Evolutionary conservation across 2,797 vertebrate genomes (phyloP).

Genomic region (Kryptolebias ocellatus): DNA sequence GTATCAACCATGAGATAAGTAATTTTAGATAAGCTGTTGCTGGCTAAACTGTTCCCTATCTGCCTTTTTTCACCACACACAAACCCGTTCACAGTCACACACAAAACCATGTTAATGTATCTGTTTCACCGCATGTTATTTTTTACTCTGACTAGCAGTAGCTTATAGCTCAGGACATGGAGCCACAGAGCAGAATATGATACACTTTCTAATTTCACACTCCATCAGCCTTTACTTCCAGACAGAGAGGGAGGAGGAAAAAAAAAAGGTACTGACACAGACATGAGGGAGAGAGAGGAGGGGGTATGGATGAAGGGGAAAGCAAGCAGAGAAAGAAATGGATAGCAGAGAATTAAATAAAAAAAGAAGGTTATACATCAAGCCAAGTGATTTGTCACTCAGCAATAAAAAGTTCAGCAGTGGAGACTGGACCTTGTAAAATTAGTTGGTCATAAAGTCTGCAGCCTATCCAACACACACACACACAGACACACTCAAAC

Average conservation of each 20-base stretch:
- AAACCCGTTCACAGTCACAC: conserved; percentile 33
- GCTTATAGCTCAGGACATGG: conserved; percentile 79
- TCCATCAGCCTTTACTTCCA: conserved; percentile 93
- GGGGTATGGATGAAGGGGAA: conserved; percentile 46
- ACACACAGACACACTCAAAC: too few relatives aligned
- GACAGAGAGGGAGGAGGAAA: conserved; percentile 63
- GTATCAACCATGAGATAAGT: conserved; percentile 69
- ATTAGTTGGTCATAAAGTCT: conserved; percentile 54
- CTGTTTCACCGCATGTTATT: conserved; percentile 80
- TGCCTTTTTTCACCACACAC: conserved; percentile 34
- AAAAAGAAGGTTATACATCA: conserved; percentile 46
- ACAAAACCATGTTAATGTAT: conserved; percentile 73
- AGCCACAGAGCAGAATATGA: conserved; percentile 88
- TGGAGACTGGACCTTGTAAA: conserved; percentile 56
- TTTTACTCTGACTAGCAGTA: conserved; percentile 79
- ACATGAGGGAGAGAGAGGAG: conserved; percentile 35
- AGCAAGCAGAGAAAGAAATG: conserved; percentile 57
- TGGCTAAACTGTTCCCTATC: conserved; percentile 65
- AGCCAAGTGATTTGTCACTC: conserved; percentile 54
- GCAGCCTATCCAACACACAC: conserved; percentile 27
- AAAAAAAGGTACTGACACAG: conserved; percentile 50
- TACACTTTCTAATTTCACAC: conserved; percentile 99
- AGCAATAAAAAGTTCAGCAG: conserved; percentile 66
- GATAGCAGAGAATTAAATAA: conserved; percentile 53
- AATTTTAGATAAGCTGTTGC: conserved; percentile 72